Conservation (phyloP, 2,888 invertebrate species). For the Priapulus caudatus region DNA sequence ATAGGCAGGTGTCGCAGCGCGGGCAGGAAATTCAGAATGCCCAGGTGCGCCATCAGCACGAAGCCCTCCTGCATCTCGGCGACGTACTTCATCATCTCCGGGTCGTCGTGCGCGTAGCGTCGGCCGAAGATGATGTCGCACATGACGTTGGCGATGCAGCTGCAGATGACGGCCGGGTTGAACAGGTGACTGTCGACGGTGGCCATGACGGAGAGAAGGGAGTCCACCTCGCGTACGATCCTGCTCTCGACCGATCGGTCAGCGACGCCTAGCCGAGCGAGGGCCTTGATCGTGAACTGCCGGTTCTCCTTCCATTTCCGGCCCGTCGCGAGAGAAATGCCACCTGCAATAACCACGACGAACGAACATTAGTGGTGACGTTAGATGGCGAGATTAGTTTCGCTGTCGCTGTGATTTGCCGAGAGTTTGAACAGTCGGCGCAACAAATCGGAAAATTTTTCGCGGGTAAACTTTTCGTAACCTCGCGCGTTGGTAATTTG, state of each 20-base stretch:
- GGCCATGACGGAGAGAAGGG: not conserved
- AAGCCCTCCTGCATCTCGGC: conserved; percentile 1
- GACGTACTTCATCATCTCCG: not conserved
- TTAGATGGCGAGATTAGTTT: no score
- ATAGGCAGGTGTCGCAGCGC: not conserved
- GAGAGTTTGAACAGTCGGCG: no score
- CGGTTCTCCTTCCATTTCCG: not conserved
- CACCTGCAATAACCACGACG: no score
- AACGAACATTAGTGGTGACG: no score
- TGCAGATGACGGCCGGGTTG: not conserved
- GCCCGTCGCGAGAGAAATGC: not conserved
- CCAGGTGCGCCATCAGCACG: not conserved
- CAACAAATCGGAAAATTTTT: no score
- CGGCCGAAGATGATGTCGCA: not conserved
- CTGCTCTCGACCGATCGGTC: no score
- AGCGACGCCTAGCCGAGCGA: not conserved
- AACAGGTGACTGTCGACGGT: not conserved
- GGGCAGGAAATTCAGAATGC: not conserved
- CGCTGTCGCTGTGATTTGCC: no score
- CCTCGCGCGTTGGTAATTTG: no score
- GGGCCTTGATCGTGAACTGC: not conserved
- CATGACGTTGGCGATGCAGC: not conserved
- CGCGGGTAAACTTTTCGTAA: no score
- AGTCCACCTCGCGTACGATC: not conserved
- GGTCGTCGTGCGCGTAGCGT: not conserved